These are phyloP conservation scores for Odontamblyopus lacepedii DNA, from an alignment of 2,797 vertebrate species.

Conservation along the genomic window DNA sequence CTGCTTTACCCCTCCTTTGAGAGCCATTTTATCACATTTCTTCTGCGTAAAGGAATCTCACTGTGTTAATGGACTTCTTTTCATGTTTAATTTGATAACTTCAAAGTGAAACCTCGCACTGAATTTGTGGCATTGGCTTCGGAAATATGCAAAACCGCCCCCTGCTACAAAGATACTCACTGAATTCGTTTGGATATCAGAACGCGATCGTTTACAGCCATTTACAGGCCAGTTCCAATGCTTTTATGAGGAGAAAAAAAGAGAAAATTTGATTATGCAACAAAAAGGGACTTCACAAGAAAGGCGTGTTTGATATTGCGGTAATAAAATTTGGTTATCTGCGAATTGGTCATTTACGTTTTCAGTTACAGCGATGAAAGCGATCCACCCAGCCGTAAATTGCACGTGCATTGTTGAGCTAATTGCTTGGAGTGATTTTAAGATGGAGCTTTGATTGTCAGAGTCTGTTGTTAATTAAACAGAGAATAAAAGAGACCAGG, in stretches of 20 bases:
- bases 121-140: slow-evolving; percentile 81
- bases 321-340: neutral
- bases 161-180: slow-evolving; percentile 78
- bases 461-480: neutral
- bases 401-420: neutral
- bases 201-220: slow-evolving; percentile 74
- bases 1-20: slow-evolving; percentile 21
- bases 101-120: slow-evolving; percentile 72
- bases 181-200: slow-evolving; percentile 75
- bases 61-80: slow-evolving; percentile 61
- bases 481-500: neutral
- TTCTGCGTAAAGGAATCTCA: slow-evolving; percentile 57
- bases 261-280: neutral
- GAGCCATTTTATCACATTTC: slow-evolving; percentile 41
- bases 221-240: slow-evolving; percentile 48
- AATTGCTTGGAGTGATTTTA: slow-evolving; percentile 7
- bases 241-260: neutral
- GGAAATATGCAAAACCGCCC: slow-evolving; percentile 78
- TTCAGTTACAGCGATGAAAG: neutral
- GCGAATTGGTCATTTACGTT: neutral
- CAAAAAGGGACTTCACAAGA: neutral
- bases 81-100: slow-evolving; percentile 56
- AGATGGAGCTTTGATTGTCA: neutral
- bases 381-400: neutral
- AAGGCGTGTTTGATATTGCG: neutral